A percentile compares a stretch with the other conserved stretches of the same genome.
phyloP scores from a whole-genome alignment of 2,113 vertebrate species.

The Nothocercus julius region DNA sequence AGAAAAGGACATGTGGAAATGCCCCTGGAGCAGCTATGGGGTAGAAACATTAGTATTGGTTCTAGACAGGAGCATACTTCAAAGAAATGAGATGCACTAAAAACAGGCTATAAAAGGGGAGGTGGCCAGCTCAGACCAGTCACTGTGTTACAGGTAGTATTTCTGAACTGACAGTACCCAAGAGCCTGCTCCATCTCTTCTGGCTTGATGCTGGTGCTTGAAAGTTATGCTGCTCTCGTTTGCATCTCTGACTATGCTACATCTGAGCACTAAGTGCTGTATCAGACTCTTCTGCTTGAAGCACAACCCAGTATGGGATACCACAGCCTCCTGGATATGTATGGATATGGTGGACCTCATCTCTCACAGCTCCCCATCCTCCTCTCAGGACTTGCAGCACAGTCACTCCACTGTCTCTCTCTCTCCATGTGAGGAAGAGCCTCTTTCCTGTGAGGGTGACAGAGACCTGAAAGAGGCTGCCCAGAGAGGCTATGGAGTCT shows the following conservation, averaged over 20 bases:
- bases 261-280: not conserved
- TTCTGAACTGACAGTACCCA: not conserved
- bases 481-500: too few relatives aligned
- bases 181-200: not conserved
- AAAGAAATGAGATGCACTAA: not conserved
- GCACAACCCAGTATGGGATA: not conserved
- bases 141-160: not conserved
- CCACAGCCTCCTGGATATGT: too few relatives aligned
- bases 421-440: too few relatives aligned
- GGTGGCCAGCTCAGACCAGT: not conserved
- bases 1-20: not conserved
- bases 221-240: not conserved
- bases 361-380: not conserved
- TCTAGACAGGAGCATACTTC: not conserved
- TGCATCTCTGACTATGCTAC: not conserved
- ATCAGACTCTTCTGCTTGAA: not conserved
- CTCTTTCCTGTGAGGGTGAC: too few relatives aligned
- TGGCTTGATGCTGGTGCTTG: not conserved
- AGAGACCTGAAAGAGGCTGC: too few relatives aligned
- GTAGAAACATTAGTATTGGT: not conserved
- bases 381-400: too few relatives aligned
- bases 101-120: not conserved
- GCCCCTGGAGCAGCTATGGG: not conserved
- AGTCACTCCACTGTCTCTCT: not conserved
- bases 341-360: not conserved